Base-by-base conservation (phyloP, 2,888 invertebrate species). In the Monochamus alternatus region DNA sequence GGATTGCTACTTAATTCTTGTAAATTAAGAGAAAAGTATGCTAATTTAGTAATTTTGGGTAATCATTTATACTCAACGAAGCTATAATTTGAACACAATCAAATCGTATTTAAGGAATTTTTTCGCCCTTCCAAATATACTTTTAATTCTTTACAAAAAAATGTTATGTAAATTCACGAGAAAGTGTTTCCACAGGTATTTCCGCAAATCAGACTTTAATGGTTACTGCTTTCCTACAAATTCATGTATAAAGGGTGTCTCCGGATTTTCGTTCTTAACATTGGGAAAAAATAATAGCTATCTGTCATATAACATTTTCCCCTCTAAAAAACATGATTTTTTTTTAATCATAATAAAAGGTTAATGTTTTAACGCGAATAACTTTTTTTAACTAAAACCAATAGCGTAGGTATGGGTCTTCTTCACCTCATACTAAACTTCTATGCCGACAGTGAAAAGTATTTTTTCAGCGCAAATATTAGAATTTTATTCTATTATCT, bases 91-190 rank as follows among this genome's bases (percentile, higher is more conserved):
- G n/a, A 43, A 22, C 43, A 43, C 62, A 43, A 63, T 63, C 43
- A 63, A 63, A 63, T 63, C 38, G 62, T 63, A 63, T 63, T 63
- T 63, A 63, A 7, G 12, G 43, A 38, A n/a, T 14, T 43, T 43
- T n/a, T 43, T 63, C 43, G 38, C 14, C 38, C n/a, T 43, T 63
- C 22, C 5, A 32, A 63, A 38, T 63, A 8, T 63, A 63, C n/a
- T 63, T 63, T 43, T 43, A 8, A 43, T 12, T n/a, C 60, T 38
- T 38, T 38, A 12, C 10, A 32, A 43, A 63, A 63, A 63, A 59
- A 59, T 30, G 30, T 59, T 30, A 59, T 43, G 43, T 43, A 63
- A 63, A 43, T 63, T 63, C 9, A 9, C 12, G 47, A 10, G 47
- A 47, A 47, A 47, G 47, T 47, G 3, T 47, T 47, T 47, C 12